Evolutionary conservation across 2,888 invertebrate species (phyloP), one percentile per base, ranked within the genome.

Genomic region (Drosophila buzzatii): DNA sequence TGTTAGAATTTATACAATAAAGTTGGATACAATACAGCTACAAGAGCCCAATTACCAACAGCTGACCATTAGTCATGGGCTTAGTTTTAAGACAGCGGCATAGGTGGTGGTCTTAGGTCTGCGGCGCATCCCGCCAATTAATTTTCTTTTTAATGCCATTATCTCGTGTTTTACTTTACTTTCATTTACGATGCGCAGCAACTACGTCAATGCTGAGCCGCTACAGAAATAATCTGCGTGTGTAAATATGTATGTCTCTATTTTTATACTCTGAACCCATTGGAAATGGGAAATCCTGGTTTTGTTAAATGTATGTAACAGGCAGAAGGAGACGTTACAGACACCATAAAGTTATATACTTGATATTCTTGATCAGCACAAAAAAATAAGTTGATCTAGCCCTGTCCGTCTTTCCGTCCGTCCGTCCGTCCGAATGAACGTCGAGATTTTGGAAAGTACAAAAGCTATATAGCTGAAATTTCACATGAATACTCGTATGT

Each of bases 1-100:
- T 63, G 70, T 49, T 74, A 72, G 72, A 68, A 71, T 72, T 79
- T 82, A 79, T 73, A 52, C 31, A 67, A 59, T 49, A n/a, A 76
- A 67, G 77, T 76, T 71, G 70, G 53, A 45, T 44, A 66, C 57
- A 76, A 63, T 47, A 37, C 80, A 66, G 44, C 65, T 42, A 37
- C 47, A 65, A 59, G 69, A 57, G 55, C 18, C 53, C 65, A 77
- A 79, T 76, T 75, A 79, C 63, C 70, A 77, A 62, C 56, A 55
- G 51, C 47, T 80, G 70, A 57, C 76, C 76, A 63, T 66, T 53
- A 33, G 41, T 42, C 44, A 60, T 60, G 52, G 57, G 18, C 45
- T 31, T 18, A 35, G 66, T 20, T 5, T 16, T 27, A 27, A 27
- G 35, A 39, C 52, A 55, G 45, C 23, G 44, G 51, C 23, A 27